phyloP scores from a whole-genome alignment of 2,888 invertebrate genomes.

The Ptilodon capucinus region DNA sequence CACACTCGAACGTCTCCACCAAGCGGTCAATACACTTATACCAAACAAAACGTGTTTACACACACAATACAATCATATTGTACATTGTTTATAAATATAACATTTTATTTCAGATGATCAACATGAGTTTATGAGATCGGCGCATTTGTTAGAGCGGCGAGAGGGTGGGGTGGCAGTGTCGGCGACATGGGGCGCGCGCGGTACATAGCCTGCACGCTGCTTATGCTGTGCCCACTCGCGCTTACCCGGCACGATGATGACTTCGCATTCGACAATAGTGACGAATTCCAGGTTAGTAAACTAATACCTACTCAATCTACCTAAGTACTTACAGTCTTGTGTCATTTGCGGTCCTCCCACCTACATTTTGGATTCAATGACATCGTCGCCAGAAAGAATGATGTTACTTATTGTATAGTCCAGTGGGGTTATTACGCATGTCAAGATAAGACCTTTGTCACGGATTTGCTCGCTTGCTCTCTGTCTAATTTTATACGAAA shows the following conservation, averaged over 20 bases:
- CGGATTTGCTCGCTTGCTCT: too few species aligned
- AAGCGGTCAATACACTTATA: too few species aligned
- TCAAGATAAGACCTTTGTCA: too few species aligned
- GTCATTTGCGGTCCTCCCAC: too few species aligned
- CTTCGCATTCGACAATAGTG: slow-evolving; percentile 77
- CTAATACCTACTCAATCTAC: too few species aligned
- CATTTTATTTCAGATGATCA: slow-evolving; percentile 63
- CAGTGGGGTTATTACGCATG: too few species aligned
- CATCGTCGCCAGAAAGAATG: too few species aligned
- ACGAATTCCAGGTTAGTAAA: slow-evolving; percentile 74
- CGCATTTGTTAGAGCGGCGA: slow-evolving; percentile 21
- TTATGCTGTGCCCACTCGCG: slow-evolving; percentile 69
- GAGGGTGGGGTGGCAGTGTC: slow-evolving; percentile 11
- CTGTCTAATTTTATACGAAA: too few species aligned
- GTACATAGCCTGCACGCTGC: slow-evolving; percentile 62
- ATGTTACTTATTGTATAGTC: too few species aligned
- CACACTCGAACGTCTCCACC: too few species aligned
- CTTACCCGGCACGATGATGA: slow-evolving; percentile 75
- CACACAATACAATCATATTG: not conserved
- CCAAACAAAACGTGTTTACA: not conserved
- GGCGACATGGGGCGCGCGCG: slow-evolving; percentile 60
- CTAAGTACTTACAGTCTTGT: too few species aligned
- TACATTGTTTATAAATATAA: slow-evolving; percentile 3
- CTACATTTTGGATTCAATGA: too few species aligned
- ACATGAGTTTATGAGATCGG: slow-evolving; percentile 70